Evolutionary conservation across 2,888 invertebrate genomes (phyloP), one percentile per base, ranked within the genome.

Genomic region (Lomographa bimaculata): DNA sequence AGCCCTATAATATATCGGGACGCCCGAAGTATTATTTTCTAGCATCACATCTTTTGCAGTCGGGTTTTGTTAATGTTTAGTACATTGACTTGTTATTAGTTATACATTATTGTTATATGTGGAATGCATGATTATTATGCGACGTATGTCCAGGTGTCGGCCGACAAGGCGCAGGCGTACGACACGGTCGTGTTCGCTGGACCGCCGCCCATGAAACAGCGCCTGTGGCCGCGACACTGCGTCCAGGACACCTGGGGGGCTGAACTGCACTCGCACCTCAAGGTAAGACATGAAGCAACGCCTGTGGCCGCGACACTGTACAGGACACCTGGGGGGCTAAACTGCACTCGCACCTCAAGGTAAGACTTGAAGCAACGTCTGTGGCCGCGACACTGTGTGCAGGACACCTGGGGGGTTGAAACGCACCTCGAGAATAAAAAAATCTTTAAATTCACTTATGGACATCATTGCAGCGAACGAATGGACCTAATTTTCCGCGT

Each of bases 381-480:
- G 23, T 99, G 98, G 97, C 98, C 98, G 3, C 91, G 94, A 1
- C 98, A 99, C 79, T 99, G 98, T 79, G 97, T 98, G 3, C 97
- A 98, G 79, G 95, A 96, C 59, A 94, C 97, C 0, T 97, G 97
- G 97, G 98, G 98, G 2, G 95, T 98, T 0, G 6, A 5, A 6
- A 9, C 17, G 5, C 11, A n/a, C 14, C n/a, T n/a, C n/a, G n/a
- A n/a, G n/a, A n/a, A n/a, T n/a, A n/a, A n/a, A n/a, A n/a, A n/a
- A n/a, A n/a, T n/a, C n/a, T n/a, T n/a, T n/a, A n/a, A n/a, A n/a
- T n/a, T n/a, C n/a, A n/a, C n/a, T n/a, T n/a, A n/a, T n/a, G n/a
- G n/a, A n/a, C n/a, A n/a, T n/a, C n/a, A n/a, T n/a, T n/a, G n/a
- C n/a, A n/a, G n/a, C n/a, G n/a, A n/a, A n/a, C n/a, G n/a, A n/a